Evolutionary conservation across 2,113 vertebrate genomes (phyloP), one percentile per base, ranked within the genome.

Genomic region (Phalacrocorax pelagicus): DNA sequence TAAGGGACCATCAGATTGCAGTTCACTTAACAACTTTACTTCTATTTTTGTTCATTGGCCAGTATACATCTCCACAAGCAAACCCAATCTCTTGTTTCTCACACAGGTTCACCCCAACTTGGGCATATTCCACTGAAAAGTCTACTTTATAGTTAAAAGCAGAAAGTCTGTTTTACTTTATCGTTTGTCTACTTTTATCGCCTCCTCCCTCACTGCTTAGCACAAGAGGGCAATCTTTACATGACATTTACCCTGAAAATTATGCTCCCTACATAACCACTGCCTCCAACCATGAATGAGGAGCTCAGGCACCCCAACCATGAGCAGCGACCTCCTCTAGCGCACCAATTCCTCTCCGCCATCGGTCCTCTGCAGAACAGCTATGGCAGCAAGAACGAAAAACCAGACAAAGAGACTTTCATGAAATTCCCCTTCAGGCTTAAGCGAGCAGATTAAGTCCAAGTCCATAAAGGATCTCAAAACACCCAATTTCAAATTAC

Each of bases 261-360:
- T 26, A 51, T 5, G 3, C 19, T 88, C n/a, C n/a, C 46, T 61
- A 29, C 11, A 21, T 15, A 78, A 71, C n/a, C 38, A 42, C 58
- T 17, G 19, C 34, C 58, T 34, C 54, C 67, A 65, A 5, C 10
- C 13, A 47, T 4, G 15, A 70, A 66, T 0, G 0, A 86, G 51
- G 30, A 77, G 6, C 51, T 55, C 36, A 8, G 12, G 36, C 65
- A 65, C 7, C 61, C 57, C 12, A 42, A 59, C 26, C 38, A 24
- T 1, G 8, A 51, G 55, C 58, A 42, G 0, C 27, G 19, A 46
- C 34, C 49, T 75, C 46, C 6, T 49, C 29, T 3, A 75, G 12
- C 34, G 75, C 14, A 84, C 2, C 61, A 65, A 0, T 2, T 79
- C 58, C 62, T 65, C 55, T 38, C 23, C 2, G 5, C 29, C 42